Percentiles rank a stretch among this genome's conserved stretches.
Evolutionary conservation across 2,797 vertebrate species (phyloP).

Genomic region (Lindbergichthys nudifrons): DNA sequence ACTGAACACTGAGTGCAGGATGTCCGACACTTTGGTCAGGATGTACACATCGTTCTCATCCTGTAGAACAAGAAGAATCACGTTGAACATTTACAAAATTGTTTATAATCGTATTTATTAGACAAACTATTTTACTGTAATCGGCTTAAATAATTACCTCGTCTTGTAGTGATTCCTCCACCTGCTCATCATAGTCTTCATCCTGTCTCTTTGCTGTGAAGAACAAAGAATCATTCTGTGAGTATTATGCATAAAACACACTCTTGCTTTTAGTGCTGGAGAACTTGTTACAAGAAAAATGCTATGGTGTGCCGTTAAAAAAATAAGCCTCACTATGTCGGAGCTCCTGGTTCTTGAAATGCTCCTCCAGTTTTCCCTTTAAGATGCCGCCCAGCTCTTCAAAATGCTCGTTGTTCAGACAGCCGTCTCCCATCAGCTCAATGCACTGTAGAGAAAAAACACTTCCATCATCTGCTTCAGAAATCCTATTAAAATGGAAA

Average conservation of each 20-base stretch:
- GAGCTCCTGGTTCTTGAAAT: constrained; percentile 99
- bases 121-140: no score
- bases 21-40: constrained; percentile 98
- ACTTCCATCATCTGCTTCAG: neutral
- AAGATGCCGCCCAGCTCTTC: constrained; percentile 97
- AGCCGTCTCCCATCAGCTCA: constrained; percentile 98
- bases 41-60: constrained; percentile 99
- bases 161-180: constrained; percentile 96
- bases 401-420: constrained; percentile 96
- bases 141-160: constrained; percentile 84
- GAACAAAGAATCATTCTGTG: constrained; percentile 12
- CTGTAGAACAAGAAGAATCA: constrained; percentile 71
- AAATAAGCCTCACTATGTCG: constrained; percentile 87
- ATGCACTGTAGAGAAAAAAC: constrained; percentile 86
- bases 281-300: neutral
- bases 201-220: constrained; percentile 95
- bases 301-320: neutral
- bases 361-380: constrained; percentile 97
- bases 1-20: constrained; percentile 98
- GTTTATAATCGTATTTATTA: no score
- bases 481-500: rapidly evolving
- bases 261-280: neutral
- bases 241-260: neutral
- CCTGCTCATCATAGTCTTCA: constrained; percentile 98
- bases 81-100: no score